Evolutionary conservation across 2,888 invertebrate genomes (phyloP).

Genomic region (Proisotoma minuta): DNA sequence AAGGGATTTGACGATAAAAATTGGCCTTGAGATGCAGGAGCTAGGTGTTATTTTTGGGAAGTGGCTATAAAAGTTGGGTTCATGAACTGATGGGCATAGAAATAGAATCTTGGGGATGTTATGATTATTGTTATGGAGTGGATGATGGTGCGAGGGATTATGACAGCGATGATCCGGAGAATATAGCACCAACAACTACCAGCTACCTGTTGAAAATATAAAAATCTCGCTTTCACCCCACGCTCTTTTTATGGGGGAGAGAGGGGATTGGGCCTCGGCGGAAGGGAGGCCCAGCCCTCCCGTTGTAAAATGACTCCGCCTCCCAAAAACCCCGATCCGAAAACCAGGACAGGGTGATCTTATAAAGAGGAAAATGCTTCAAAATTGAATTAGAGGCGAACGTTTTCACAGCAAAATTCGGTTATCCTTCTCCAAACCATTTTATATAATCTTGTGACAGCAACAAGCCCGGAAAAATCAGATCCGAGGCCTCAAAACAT

Average conservation of each 20-base stretch:
- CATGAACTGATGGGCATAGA: background rate
- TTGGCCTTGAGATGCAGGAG: background rate
- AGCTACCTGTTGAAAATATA: slow-evolving; percentile 45
- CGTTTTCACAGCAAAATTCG: slow-evolving; percentile 48
- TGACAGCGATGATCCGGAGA: slow-evolving; percentile 15
- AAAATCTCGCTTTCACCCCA: slow-evolving; percentile 26
- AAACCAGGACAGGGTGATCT: slow-evolving; percentile 44
- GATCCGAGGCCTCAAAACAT: slow-evolving; percentile 46
- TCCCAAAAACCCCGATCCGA: slow-evolving; percentile 18
- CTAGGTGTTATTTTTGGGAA: background rate
- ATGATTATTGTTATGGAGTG: slow-evolving; percentile 13
- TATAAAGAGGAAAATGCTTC: slow-evolving; percentile 48
- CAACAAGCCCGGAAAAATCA: slow-evolving; percentile 41
- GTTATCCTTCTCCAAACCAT: slow-evolving; percentile 43
- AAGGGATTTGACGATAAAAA: background rate
- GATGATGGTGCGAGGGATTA: slow-evolving; percentile 5
- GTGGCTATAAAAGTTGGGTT: background rate
- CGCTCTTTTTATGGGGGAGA: background rate
- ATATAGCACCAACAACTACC: too few relatives aligned
- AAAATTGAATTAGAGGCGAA: slow-evolving; percentile 49
- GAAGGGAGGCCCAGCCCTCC: background rate
- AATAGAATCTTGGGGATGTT: slow-evolving; percentile 13
- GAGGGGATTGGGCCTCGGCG: background rate
- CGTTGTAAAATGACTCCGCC: slow-evolving; percentile 27
- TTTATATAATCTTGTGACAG: slow-evolving; percentile 42